These are phyloP conservation scores for Nomada goodeniana DNA, from an alignment of 2,888 invertebrate genomes.

Conservation along the genomic window DNA sequence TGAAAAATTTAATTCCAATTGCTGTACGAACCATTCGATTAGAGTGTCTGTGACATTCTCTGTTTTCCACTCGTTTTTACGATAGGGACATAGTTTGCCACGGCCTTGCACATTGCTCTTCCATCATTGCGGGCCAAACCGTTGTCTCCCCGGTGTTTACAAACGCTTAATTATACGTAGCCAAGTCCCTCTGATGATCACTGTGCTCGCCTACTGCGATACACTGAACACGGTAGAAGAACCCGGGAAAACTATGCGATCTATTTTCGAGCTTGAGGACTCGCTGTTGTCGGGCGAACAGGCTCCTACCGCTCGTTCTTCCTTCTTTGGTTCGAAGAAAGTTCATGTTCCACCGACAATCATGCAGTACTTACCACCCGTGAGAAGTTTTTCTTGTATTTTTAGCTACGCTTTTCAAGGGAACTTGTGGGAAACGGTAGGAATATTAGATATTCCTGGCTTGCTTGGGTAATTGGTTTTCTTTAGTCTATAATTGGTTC, in stretches of 20 bases:
- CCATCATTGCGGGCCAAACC: conserved; percentile 1
- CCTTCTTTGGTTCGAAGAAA: conserved; percentile 46
- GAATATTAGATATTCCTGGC: not conserved
- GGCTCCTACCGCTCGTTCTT: conserved; percentile 28
- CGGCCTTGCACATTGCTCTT: conserved; percentile 23
- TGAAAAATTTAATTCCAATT: no score
- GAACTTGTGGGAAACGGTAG: not conserved
- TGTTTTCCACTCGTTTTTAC: not conserved
- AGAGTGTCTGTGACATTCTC: not conserved
- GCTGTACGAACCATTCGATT: no score
- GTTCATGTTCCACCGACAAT: conserved; percentile 32
- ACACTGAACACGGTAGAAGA: conserved; percentile 28
- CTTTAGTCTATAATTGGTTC: no score
- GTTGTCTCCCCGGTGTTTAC: conserved; percentile 34
- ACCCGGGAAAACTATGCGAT: conserved; percentile 52
- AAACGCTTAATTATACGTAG: conserved; percentile 48
- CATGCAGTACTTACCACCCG: conserved; percentile 5
- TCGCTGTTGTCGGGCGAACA: conserved; percentile 70
- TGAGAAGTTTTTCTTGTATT: conserved; percentile 24
- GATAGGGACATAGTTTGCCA: not conserved
- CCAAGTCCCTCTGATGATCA: conserved; percentile 26
- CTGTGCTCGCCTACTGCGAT: conserved; percentile 25
- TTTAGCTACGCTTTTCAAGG: conserved; percentile 16
- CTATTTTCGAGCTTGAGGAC: conserved; percentile 70
- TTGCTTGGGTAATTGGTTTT: no score